Base-by-base conservation (phyloP, 2,888 invertebrate species). In the Sphinx pinastri region DNA sequence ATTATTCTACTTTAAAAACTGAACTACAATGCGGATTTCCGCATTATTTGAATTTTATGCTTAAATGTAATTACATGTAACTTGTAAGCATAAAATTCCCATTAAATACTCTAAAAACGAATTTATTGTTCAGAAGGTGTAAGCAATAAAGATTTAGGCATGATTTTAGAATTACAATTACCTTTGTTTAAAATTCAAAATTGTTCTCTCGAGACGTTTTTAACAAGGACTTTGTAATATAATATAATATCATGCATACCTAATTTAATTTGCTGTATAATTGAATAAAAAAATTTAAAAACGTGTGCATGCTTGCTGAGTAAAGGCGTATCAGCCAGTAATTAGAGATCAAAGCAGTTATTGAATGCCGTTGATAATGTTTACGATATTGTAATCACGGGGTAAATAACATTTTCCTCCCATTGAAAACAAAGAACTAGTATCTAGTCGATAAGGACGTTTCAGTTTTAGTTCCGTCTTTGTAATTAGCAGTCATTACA, bases 371-470 rank as follows among this genome's bases (percentile, higher is more conserved):
- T 67, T 70, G 49, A 5, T 38, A 67, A 52, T 55, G 54, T 51
- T 16, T 59, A 67, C 31, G 31, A 69, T 45, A 52, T 45, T 63
- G 52, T 49, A 47, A 70, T 52, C 57, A 58, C 16, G 68, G 59
- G 52, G 67, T 58, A 67, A 72, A 69, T 68, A 45, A 52, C 16
- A 60, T 81, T 80, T 81, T 77, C 80, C 78, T 81, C 70, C 72
- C 72, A 77, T 75, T 78, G 71, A 75, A 63, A 16, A 12, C 55
- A 58, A 51, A 16, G 60, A 58, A 47, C 49, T 38, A 38, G 38
- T 38, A 67, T 16, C 14, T 59, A n/a, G 49, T 57, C 66, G 51
- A 68, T 45, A 59, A 38, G 51, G 67, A 69, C 19, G 38, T 69
- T 72, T 74, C 73, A 78, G 77, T 81, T 71, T 66, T 54, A 66